Evolutionary conservation across 2,797 vertebrate species (phyloP), one percentile per base, ranked within the genome.

Genomic region (Rhabdophis nuchalis): DNA sequence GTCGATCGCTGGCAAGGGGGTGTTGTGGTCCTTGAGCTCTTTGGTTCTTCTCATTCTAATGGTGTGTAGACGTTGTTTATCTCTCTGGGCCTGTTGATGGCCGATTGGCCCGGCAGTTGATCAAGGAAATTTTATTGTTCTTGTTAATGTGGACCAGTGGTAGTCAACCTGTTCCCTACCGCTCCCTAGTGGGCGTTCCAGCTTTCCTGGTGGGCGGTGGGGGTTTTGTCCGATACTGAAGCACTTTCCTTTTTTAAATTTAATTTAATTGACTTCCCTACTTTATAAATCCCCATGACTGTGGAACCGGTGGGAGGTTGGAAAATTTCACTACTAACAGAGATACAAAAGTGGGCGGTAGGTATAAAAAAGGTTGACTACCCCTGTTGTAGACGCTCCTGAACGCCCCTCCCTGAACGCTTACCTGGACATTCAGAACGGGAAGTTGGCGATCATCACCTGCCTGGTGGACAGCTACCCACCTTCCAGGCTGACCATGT

Each of bases 381-480:
- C n/a, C n/a, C n/a, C n/a, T n/a, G n/a, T n/a, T n/a, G 0, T 93
- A 98, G 97, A 97, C 46, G 36, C 97, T 0, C 98, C 97, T 0
- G 92, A 90, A 32, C 93, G n/a, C 0, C 94, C 97, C 4, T 93
- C 93, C 0, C 0, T 98, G 46, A 97, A 91, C 0, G 95, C 96
- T 46, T 98, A 97, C 92, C 93, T 97, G 95, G 97, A 98, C 91
- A 96, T 93, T 11, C 94, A 89, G 5, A 27, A 41, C 0, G 97
- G 97, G 8, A 77, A 16, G 36, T 89, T 86, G 87, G 97, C 96
- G 52, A 95, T 97, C 50, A 92, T 98, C 52, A 89, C 93, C 60
- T 98, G 97, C 93, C 91, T 5, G 0, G 96, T 95, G 1, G 82
- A 97, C 10, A 98, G 97, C 29, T 95, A 95, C 57, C 97, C 97